These are phyloP conservation scores for Phenacoccus solenopsis DNA, from an alignment of 1,140 invertebrate species.

Conservation along the genomic window DNA sequence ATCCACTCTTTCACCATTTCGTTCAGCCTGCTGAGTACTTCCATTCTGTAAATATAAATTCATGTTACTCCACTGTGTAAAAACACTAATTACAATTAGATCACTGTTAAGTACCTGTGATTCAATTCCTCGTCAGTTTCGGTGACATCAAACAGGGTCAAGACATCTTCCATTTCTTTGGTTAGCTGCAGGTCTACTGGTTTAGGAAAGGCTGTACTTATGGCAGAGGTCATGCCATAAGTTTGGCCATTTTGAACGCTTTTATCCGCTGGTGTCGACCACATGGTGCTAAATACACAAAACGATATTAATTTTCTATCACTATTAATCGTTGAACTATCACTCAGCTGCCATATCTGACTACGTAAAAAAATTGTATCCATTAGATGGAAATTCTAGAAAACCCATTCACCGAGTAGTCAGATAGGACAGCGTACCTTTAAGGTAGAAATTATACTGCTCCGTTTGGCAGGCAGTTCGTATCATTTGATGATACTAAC, in stretches of 20 bases:
- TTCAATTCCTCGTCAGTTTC: slow-evolving; percentile 82
- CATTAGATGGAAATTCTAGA: too few relatives aligned
- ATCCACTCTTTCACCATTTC: slow-evolving; percentile 86
- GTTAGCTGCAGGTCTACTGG: slow-evolving; percentile 69
- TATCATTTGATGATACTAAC: not conserved
- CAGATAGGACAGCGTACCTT: too few relatives aligned
- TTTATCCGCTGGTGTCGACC: not conserved
- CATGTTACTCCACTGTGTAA: not conserved
- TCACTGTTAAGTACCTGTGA: slow-evolving; percentile 46
- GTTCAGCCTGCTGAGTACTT: slow-evolving; percentile 64
- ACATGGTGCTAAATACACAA: not conserved
- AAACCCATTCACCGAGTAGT: too few relatives aligned
- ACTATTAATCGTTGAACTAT: too few relatives aligned
- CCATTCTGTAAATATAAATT: slow-evolving; percentile 31
- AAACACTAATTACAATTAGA: not conserved
- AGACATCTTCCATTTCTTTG: slow-evolving; percentile 63
- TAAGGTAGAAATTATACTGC: not conserved
- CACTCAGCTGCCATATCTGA: too few relatives aligned
- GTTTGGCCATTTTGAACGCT: slow-evolving; percentile 30
- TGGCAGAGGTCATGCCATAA: slow-evolving; percentile 85
- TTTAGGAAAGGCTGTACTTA: slow-evolving; percentile 77
- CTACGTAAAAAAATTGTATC: too few relatives aligned
- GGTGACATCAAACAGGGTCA: slow-evolving; percentile 81
- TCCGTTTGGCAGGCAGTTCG: not conserved
- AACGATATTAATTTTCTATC: not conserved